Evolutionary conservation across 1,140 invertebrate species (phyloP), one percentile per base, ranked within the genome.

Genomic region (Brachionus manjavacas): DNA sequence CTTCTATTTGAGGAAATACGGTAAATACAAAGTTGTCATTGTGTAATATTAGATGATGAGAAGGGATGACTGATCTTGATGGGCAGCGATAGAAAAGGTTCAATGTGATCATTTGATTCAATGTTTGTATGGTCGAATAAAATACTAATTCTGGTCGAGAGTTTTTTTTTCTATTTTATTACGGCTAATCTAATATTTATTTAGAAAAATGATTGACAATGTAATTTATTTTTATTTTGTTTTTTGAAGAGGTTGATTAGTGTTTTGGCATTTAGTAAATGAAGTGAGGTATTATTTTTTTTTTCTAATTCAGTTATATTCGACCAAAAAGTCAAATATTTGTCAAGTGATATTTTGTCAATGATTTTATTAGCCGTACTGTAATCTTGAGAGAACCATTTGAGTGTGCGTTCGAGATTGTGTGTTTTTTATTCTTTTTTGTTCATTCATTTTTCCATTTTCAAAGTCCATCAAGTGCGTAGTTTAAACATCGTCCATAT

Each of bases 361-460:
- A 68, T 68, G 39, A 68, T 68, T 72, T 72, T 72, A 72, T 72
- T 72, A 72, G 16, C 68, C 68, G 68, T 72, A 72, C 23, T 72
- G 25, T 72, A 43, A 72, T 72, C 68, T 72, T 41, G 31, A 39
- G 28, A 39, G 28, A 35, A 6, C 31, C 31, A 35, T 1, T 35
- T 31, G 28, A 41, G 31, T 72, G 31, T 16, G 31, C 23, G 43
- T 12, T 14, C 46, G 2, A 1, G n/a, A 20, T 41, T 31, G 28
- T 28, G n/a, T n/a, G 14, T 31, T 35, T 35, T 35, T 6, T 31
- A 31, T 35, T 35, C 7, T 6, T 35, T 35, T 35, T 35, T n/a
- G n/a, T n/a, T n/a, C n/a, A n/a, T 31, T 31, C 4, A 4, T 31
- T 31, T 31, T 4, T 3, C 31, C 4, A 35, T 35, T 68, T 68